Evolutionary conservation across 2,797 vertebrate genomes (phyloP).

Genomic region (Acipenser transmontanus): DNA sequence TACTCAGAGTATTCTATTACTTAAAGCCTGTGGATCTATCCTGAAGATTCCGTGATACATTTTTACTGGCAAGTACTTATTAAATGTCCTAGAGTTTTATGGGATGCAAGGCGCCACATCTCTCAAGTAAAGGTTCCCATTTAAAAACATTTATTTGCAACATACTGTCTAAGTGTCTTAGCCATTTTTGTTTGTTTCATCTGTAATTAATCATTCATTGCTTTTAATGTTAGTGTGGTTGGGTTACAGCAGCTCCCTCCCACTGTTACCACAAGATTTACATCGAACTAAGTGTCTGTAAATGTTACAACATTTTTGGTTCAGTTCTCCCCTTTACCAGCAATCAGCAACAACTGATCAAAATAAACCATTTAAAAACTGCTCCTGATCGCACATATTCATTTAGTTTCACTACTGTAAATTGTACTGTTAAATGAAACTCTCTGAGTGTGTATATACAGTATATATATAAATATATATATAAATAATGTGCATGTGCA

Average conservation of each 20-base stretch:
- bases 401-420: too few species aligned
- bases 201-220: constrained; percentile 59
- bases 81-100: constrained; percentile 38
- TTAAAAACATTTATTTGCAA: constrained; percentile 32
- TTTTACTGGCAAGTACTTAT: constrained; percentile 25
- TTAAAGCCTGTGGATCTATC: constrained; percentile 12
- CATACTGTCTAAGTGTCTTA: constrained; percentile 35
- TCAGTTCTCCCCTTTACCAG: neutral
- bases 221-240: constrained; percentile 47
- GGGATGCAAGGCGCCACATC: constrained; percentile 34
- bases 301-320: neutral
- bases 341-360: neutral
- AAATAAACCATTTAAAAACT: neutral
- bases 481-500: too few species aligned
- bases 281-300: constrained; percentile 43
- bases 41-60: constrained; percentile 13
- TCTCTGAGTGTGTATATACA: too few species aligned
- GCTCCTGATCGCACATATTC: too few species aligned
- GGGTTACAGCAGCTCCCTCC: constrained; percentile 36
- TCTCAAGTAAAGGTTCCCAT: constrained; percentile 34
- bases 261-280: constrained; percentile 53
- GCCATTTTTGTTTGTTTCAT: constrained; percentile 44
- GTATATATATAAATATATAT: too few species aligned
- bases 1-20: constrained; percentile 15
- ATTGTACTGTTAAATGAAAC: too few species aligned